These are phyloP conservation scores for Drosophila fuyamai DNA, from an alignment of 1,140 invertebrate species.

Conservation along the genomic window DNA sequence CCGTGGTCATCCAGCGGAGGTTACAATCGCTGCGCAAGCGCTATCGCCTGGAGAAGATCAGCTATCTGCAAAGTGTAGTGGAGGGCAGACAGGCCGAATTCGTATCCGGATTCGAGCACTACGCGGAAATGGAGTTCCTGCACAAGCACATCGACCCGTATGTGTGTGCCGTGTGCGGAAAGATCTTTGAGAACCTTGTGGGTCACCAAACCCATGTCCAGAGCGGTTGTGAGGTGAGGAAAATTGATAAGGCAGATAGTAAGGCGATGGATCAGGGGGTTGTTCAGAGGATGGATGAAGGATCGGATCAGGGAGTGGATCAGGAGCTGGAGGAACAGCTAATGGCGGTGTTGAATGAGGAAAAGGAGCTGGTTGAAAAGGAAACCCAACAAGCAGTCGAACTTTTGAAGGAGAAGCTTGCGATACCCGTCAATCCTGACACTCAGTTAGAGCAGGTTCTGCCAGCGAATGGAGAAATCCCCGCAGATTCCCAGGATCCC, in stretches of 20 bases:
- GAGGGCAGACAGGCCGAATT: conserved; percentile 62
- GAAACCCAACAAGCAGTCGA: background rate
- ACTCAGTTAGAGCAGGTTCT: too few species aligned
- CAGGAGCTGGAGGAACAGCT: background rate
- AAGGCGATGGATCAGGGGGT: background rate
- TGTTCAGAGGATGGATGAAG: too few species aligned
- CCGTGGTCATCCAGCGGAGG: conserved; percentile 57
- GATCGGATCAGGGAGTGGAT: background rate
- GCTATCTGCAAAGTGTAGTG: conserved; percentile 67
- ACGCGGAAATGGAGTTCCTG: conserved; percentile 68
- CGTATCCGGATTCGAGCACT: conserved; percentile 60
- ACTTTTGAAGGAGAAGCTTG: background rate
- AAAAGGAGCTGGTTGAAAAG: background rate
- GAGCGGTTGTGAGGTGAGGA: conserved; percentile 37
- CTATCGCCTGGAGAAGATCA: conserved; percentile 74
- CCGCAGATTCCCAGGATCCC: too few species aligned
- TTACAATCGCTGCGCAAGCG: conserved; percentile 68
- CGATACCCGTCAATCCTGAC: background rate
- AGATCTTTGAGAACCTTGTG: conserved; percentile 72
- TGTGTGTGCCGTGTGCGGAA: conserved; percentile 67
- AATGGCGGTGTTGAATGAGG: background rate
- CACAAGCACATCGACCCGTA: conserved; percentile 78
- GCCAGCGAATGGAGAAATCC: too few species aligned
- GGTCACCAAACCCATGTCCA: conserved; percentile 62
- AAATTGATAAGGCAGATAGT: background rate